Conservation (phyloP, 2,113 vertebrate genomes). For the Phalacrocorax carbo region DNA sequence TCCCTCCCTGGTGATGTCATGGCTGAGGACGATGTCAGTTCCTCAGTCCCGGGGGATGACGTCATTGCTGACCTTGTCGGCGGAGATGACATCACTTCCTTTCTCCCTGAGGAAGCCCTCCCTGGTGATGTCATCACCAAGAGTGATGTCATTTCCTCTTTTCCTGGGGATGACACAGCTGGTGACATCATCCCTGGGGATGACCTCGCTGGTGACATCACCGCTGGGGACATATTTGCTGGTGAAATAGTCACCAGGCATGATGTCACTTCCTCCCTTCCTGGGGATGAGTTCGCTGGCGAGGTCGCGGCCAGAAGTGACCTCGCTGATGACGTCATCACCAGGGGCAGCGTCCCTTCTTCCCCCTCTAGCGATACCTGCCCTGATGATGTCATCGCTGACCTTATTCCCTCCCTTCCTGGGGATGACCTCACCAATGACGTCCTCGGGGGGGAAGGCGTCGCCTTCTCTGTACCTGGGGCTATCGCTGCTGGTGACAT, state of each 20-base stretch:
- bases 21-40: neutral
- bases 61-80: neutral
- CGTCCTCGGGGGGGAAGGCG: neutral
- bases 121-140: neutral
- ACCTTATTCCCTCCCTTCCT: neutral
- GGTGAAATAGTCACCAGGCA: neutral
- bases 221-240: neutral
- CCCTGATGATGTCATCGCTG: neutral
- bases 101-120: neutral
- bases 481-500: neutral
- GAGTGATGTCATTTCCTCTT: neutral
- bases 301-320: rapidly evolving
- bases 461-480: rapidly evolving
- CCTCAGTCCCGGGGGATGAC: neutral
- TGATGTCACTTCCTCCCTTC: neutral
- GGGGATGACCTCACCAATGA: neutral
- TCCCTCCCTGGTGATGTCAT: neutral
- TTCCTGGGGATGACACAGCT: neutral
- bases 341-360: neutral
- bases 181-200: neutral
- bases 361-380: too few relatives aligned
- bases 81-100: neutral
- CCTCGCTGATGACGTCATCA: neutral
- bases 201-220: neutral
- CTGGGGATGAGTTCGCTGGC: neutral